phyloP scores from a whole-genome alignment of 1,140 invertebrate genomes.

The Rhagoletis zephyria region DNA sequence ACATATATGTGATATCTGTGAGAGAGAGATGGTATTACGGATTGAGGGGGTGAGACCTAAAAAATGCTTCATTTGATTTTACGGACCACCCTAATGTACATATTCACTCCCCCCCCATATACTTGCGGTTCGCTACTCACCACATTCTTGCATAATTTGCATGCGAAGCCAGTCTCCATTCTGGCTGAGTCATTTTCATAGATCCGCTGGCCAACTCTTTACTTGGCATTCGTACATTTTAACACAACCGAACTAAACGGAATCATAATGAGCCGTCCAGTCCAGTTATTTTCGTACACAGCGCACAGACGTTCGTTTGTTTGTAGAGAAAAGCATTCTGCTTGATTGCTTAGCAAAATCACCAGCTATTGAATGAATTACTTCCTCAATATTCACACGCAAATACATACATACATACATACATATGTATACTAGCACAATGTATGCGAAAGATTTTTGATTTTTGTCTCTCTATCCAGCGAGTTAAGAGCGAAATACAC shows the following conservation, averaged over 20 bases:
- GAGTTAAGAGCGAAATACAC: too few relatives aligned
- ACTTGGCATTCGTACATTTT: not conserved
- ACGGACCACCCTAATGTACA: too few relatives aligned
- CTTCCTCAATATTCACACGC: conserved; percentile 6
- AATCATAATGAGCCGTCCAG: not conserved
- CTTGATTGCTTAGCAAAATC: not conserved
- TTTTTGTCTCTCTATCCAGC: not conserved
- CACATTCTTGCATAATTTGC: conserved; percentile 34
- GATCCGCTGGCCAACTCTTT: not conserved
- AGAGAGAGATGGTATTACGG: too few relatives aligned
- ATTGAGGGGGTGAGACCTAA: too few relatives aligned
- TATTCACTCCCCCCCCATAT: too few relatives aligned
- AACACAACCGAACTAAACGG: not conserved
- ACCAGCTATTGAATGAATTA: conserved; percentile 4
- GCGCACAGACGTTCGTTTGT: not conserved
- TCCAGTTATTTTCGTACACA: not conserved
- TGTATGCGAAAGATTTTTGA: not conserved
- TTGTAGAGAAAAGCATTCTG: too few relatives aligned
- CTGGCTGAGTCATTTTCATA: conserved; percentile 13
- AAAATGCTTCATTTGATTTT: too few relatives aligned
- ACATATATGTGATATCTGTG: too few relatives aligned
- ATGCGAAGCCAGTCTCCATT: conserved; percentile 17
- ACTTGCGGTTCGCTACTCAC: not conserved
- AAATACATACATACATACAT: not conserved
- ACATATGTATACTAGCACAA: not conserved